Percentiles rank a stretch among this genome's conserved stretches.
phyloP scores from a whole-genome alignment of 1,140 invertebrate species.

The Babylonia areolata region DNA sequence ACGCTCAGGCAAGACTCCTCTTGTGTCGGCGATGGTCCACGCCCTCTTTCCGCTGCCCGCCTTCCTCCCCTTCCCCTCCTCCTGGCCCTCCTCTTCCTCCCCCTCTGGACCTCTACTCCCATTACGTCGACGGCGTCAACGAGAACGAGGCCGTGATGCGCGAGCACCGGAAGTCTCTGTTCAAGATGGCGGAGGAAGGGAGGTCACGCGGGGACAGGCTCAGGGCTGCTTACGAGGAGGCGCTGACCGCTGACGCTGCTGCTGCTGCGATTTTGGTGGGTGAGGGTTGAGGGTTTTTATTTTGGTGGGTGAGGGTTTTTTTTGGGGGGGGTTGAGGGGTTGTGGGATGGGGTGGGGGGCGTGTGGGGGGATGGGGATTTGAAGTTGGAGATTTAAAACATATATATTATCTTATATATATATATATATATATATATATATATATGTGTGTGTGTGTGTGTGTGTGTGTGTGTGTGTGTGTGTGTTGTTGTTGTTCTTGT shows the following conservation, averaged over 20 bases:
- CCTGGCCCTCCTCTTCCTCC: not conserved
- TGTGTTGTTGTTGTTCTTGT: too few species aligned
- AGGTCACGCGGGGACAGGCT: not conserved
- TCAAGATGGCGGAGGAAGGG: conserved; percentile 18
- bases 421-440: too few species aligned
- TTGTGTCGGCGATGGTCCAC: conserved; percentile 14
- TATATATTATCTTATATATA: too few species aligned
- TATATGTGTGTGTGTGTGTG: too few species aligned
- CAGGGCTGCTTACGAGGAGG: not conserved
- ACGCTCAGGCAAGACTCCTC: not conserved
- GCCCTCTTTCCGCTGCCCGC: not conserved
- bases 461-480: too few species aligned
- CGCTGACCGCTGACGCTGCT: not conserved
- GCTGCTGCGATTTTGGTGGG: conserved; percentile 8
- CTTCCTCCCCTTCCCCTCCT: not conserved
- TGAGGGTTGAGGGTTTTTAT: too few species aligned
- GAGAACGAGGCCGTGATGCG: conserved; percentile 4
- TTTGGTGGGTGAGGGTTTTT: too few species aligned
- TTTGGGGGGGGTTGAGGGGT: too few species aligned
- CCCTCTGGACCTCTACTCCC: conserved; percentile 14
- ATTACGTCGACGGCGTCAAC: conserved; percentile 37
- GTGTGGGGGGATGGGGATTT: too few species aligned
- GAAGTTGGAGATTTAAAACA: too few species aligned
- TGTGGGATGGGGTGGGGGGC: too few species aligned
- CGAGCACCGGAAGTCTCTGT: conserved; percentile 27